phyloP scores from a whole-genome alignment of 1,140 invertebrate genomes.

The Bombus vancouverensis region DNA sequence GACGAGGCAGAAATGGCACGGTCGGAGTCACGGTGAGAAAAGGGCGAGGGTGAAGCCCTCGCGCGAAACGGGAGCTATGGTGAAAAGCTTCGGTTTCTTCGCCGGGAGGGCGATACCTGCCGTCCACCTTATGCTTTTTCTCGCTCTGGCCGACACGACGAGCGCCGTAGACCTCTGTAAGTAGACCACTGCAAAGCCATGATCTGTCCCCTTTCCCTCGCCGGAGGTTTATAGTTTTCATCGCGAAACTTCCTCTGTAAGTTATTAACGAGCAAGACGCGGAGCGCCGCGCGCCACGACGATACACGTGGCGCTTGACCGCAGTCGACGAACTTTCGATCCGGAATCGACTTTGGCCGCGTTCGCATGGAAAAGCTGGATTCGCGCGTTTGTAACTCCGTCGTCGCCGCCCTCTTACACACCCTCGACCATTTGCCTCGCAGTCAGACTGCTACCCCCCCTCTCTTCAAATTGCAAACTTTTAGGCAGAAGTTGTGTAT shows the following conservation, averaged over 20 bases:
- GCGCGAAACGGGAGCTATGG: conserved; percentile 75
- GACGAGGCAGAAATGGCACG: conserved; percentile 75
- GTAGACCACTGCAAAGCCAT: conserved; percentile 55
- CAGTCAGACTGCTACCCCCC: no score
- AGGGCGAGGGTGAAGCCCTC: conserved; percentile 77
- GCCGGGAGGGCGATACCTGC: conserved; percentile 74
- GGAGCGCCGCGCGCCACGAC: background rate
- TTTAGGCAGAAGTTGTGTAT: conserved; percentile 31
- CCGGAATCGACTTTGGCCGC: conserved; percentile 53
- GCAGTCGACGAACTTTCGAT: conserved; percentile 66
- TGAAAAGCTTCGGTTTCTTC: conserved; percentile 75
- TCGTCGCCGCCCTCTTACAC: no score
- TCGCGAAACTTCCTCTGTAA: conserved; percentile 58
- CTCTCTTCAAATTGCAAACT: conserved; percentile 22
- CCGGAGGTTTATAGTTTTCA: conserved; percentile 13
- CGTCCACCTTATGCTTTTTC: conserved; percentile 73
- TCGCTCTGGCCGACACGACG: conserved; percentile 70
- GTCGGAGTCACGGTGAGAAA: conserved; percentile 77
- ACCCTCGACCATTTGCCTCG: no score
- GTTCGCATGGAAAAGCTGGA: conserved; percentile 21
- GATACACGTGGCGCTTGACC: conserved; percentile 38
- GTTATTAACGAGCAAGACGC: conserved; percentile 55
- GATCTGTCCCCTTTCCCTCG: conserved; percentile 16
- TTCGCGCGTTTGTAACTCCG: background rate
- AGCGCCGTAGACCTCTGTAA: conserved; percentile 79